Base-by-base conservation (phyloP, 2,888 invertebrate species). In the Brachylomia viminalis region DNA sequence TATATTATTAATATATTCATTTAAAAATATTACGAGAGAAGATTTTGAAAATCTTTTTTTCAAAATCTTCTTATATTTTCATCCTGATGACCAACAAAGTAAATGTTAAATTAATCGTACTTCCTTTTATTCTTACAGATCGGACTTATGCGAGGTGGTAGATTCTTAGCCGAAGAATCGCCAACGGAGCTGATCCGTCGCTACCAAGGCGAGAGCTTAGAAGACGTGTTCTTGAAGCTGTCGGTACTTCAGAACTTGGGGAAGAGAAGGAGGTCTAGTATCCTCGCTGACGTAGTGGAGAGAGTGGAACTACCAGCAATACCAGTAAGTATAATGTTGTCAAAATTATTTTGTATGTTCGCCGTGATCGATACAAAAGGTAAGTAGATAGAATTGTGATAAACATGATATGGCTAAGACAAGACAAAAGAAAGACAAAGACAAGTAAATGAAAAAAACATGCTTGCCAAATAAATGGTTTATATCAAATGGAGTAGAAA, bases 111-210 rank as follows among this genome's bases (percentile, higher is more conserved):
- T 61, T 23, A 6, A 61, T 61, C 2, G 30, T 30, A 4, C 23
- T 38, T 15, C 0, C 4, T n/a, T 38, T 5, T 1, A 64, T 75
- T 59, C 78, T 89, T 90, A 23, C 91, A 98, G 98, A 98, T 98
- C 90, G 98, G 98, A 1, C 95, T 98, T 15, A 98, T 98, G 98
- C 97, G 98, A 82, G 98, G 98, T 27, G 98, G 98, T 7, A 97
- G 97, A 88, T 98, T 98, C 95, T 93, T 98, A n/a, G 98, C 98
- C 0, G 98, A 98, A 91, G 98, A 98, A 92, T 97, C 98, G 0
- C 98, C 98, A 2, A 95, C 95, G n/a, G 97, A 96, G 76, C 95
- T 98, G 27, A 97, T 98, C 84, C 97, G 97, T 65, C 97, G 98
- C 86, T 98, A 98, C 93, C 97, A 97, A 78, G 97, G 97, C 1